phyloP scores from a whole-genome alignment of 2,888 invertebrate genomes.

The Drosophila macrospina region DNA sequence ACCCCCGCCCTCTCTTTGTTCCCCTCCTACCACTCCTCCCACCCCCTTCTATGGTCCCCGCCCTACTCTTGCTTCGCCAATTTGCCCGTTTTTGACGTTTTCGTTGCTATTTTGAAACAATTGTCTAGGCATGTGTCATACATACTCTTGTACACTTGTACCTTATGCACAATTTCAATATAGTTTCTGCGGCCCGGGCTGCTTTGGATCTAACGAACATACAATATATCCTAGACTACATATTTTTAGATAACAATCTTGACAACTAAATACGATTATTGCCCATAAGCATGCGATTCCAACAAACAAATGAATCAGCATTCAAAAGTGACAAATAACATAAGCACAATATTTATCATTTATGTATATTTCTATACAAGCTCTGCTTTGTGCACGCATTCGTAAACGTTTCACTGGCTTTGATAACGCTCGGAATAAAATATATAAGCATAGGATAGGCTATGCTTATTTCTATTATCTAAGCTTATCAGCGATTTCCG shows the following conservation, averaged over 20 bases:
- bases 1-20: not conserved
- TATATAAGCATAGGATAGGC: too few relatives aligned
- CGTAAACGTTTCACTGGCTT: not conserved
- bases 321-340: not conserved
- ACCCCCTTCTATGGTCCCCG: not conserved
- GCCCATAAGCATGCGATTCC: constrained; percentile 1
- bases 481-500: too few relatives aligned
- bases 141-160: constrained; percentile 26
- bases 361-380: too few relatives aligned
- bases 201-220: not conserved
- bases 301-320: constrained; percentile 3
- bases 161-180: constrained; percentile 12
- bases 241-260: constrained; percentile 19
- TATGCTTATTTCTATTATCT: too few relatives aligned
- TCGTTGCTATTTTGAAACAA: constrained; percentile 52
- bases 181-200: constrained; percentile 12
- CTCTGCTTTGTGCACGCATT: too few relatives aligned
- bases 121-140: constrained; percentile 58
- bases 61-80: not conserved
- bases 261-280: constrained; percentile 11
- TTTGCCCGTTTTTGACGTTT: constrained; percentile 47
- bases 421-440: not conserved
- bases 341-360: not conserved
- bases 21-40: not conserved
- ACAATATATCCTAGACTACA: constrained; percentile 4